phyloP scores from a whole-genome alignment of 2,113 vertebrate genomes.

The Triplophysa dalaica region DNA sequence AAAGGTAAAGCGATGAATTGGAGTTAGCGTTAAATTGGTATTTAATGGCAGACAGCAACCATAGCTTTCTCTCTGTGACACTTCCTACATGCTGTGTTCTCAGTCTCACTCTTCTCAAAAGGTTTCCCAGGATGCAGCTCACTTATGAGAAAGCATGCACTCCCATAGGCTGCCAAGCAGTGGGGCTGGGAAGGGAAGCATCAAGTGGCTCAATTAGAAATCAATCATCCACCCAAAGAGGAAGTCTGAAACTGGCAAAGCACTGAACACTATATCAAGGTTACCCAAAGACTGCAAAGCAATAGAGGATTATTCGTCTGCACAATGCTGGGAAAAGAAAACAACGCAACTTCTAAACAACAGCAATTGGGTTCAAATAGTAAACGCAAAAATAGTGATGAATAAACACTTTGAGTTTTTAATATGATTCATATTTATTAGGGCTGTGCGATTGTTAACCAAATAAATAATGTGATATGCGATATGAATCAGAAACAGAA shows the following conservation, averaged over 20 bases:
- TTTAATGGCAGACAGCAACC: constrained; percentile 27
- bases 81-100: constrained; percentile 69
- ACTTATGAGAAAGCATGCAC: constrained; percentile 69
- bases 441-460: too few species aligned
- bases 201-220: constrained; percentile 51
- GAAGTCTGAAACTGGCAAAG: constrained; percentile 49
- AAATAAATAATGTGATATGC: not conserved
- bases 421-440: not conserved
- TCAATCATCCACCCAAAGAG: constrained; percentile 41
- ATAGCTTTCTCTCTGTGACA: constrained; percentile 53
- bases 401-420: not conserved
- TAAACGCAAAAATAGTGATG: too few species aligned
- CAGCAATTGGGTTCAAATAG: not conserved
- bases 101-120: constrained; percentile 61
- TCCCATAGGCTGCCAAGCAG: constrained; percentile 69
- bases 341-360: not conserved
- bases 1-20: not conserved
- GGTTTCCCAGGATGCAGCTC: constrained; percentile 73
- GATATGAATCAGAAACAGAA: too few species aligned
- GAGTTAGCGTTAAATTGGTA: constrained; percentile 9
- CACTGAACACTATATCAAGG: constrained; percentile 48
- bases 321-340: not conserved
- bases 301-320: not conserved
- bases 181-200: constrained; percentile 66
- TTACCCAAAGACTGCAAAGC: not conserved